phyloP scores from a whole-genome alignment of 2,113 vertebrate genomes.

The Sarotherodon lohbergeri region DNA sequence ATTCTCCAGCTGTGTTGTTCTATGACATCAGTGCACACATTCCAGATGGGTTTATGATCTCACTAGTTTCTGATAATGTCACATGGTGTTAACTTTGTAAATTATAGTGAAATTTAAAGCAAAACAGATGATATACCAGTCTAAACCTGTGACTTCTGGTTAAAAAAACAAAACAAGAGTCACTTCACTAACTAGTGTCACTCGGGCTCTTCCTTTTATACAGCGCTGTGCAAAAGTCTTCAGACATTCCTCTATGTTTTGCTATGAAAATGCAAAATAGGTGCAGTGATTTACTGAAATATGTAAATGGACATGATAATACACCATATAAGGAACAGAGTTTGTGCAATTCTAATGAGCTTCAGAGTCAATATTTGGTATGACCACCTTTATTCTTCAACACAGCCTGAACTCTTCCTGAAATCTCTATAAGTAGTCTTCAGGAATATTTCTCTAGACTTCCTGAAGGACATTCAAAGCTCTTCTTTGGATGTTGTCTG shows the following conservation, averaged over 20 bases:
- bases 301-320: neutral
- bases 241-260: neutral
- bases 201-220: neutral
- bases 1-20: neutral
- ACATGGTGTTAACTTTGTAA: neutral
- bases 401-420: neutral
- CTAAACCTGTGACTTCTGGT: neutral
- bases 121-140: neutral
- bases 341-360: neutral
- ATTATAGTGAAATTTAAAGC: neutral
- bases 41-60: neutral
- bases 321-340: neutral
- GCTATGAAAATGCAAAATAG: neutral
- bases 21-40: neutral
- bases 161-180: accelerated
- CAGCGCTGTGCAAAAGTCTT: neutral
- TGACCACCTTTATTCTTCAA: neutral
- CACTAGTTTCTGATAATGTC: neutral
- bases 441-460: no score
- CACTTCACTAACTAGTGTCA: neutral
- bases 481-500: no score
- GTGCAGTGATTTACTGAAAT: neutral
- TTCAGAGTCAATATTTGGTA: neutral
- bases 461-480: no score
- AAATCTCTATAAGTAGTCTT: no score